These are phyloP conservation scores for Psittacara wagleri DNA, from an alignment of 2,113 vertebrate species.

Conservation along the genomic window DNA sequence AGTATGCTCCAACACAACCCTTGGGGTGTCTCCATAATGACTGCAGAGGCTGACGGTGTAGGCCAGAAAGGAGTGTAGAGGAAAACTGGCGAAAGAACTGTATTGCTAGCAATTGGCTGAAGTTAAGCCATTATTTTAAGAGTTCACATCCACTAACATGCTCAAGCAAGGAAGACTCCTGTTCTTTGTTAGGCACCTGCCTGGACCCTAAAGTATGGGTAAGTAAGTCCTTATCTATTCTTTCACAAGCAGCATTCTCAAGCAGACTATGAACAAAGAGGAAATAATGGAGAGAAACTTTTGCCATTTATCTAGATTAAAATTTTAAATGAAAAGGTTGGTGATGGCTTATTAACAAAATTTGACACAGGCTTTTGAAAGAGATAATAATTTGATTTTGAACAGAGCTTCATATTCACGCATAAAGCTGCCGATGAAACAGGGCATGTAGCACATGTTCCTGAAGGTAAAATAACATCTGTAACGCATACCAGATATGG, in stretches of 20 bases:
- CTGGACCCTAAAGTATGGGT: neutral
- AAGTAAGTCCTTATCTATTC: neutral
- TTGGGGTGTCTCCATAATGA: neutral
- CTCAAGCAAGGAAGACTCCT: neutral
- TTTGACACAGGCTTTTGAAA: neutral
- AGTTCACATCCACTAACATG: neutral
- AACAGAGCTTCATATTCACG: neutral
- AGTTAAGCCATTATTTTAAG: neutral
- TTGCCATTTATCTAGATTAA: neutral
- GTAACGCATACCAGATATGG: neutral
- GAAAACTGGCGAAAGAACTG: neutral
- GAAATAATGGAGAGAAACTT: neutral
- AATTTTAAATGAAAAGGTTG: neutral
- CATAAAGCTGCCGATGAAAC: neutral
- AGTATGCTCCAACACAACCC: fast-evolving
- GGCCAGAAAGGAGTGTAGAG: neutral
- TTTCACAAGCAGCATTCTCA: neutral
- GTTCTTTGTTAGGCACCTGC: neutral
- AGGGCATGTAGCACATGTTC: fast-evolving
- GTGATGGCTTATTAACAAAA: neutral
- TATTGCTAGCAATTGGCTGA: neutral
- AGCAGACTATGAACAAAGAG: neutral
- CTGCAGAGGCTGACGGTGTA: neutral
- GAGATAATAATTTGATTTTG: neutral
- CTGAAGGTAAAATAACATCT: neutral